Percentiles rank a stretch among this genome's conserved stretches.
These are phyloP conservation scores for Penaeus vannamei DNA, from an alignment of 1,140 invertebrate genomes.

Conservation along the genomic window DNA sequence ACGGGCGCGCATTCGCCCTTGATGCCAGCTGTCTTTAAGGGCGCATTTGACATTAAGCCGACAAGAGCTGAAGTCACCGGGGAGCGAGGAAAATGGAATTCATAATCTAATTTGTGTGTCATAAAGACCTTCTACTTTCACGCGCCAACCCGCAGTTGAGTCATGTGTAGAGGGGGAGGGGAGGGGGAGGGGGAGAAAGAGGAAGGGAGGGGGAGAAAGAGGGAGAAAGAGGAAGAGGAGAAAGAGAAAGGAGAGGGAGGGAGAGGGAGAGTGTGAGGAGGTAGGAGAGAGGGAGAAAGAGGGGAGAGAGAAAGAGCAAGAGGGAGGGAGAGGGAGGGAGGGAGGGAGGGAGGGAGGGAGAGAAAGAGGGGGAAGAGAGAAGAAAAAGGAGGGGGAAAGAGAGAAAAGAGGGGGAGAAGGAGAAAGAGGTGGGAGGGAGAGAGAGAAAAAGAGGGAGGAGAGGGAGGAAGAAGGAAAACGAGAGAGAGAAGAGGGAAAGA, in stretches of 20 bases:
- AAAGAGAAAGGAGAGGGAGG: background rate
- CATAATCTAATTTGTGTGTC: slow-evolving; percentile 58
- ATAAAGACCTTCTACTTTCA: slow-evolving; percentile 54
- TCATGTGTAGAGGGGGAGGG: background rate
- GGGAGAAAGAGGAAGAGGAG: background rate
- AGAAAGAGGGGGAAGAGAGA: too few relatives aligned
- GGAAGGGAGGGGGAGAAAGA: background rate
- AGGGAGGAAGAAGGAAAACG: background rate
- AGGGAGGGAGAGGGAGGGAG: too few relatives aligned
- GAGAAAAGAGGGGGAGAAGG: background rate
- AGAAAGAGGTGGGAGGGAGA: background rate
- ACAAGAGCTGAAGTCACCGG: slow-evolving; percentile 40
- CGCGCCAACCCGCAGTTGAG: slow-evolving; percentile 37
- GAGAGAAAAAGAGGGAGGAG: background rate
- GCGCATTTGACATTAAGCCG: slow-evolving; percentile 40
- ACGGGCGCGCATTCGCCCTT: slow-evolving; percentile 3
- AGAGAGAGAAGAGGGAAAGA: slow-evolving; percentile 1
- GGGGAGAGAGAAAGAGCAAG: background rate
- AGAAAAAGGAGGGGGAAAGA: background rate
- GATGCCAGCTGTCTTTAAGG: slow-evolving; percentile 28
- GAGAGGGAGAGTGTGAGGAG: background rate
- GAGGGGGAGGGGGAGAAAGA: background rate
- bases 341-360: too few relatives aligned
- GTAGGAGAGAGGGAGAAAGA: background rate
- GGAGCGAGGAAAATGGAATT: slow-evolving; percentile 58